A percentile compares a stretch with the other conserved stretches of the same genome.
Conservation (phyloP, 2,113 vertebrate genomes). For the Amblyopsis rosae region DNA sequence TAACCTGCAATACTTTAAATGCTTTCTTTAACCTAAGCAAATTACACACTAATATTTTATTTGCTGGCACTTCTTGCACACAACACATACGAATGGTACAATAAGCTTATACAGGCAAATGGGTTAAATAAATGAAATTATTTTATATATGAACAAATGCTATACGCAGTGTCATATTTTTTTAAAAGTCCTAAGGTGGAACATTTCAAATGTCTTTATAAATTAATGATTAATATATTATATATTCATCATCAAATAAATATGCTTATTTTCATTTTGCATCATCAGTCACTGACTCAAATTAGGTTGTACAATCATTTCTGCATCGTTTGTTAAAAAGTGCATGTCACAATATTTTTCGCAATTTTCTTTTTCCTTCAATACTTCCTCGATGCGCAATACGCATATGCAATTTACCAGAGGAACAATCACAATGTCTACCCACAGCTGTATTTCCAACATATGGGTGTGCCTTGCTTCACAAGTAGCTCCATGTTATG, state of each 20-base stretch:
- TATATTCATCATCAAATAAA: constrained; percentile 57
- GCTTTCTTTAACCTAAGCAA: no score
- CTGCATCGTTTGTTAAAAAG: constrained; percentile 55
- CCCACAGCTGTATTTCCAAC: constrained; percentile 24
- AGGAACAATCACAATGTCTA: constrained; percentile 7
- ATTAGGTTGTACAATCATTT: constrained; percentile 71
- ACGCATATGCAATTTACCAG: not conserved
- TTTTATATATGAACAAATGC: constrained; percentile 53
- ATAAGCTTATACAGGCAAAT: constrained; percentile 61
- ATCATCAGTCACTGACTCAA: constrained; percentile 60
- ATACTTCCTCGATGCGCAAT: constrained; percentile 1
- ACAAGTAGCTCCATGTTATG: not conserved
- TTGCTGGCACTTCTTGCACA: constrained; percentile 62
- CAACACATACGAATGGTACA: constrained; percentile 68
- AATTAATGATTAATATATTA: constrained; percentile 4
- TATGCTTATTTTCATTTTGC: constrained; percentile 67
- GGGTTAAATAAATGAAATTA: constrained; percentile 66
- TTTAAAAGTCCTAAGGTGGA: constrained; percentile 39
- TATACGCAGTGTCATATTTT: constrained; percentile 51
- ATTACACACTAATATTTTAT: constrained; percentile 10
- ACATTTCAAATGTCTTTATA: constrained; percentile 31
- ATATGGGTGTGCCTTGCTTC: not conserved
- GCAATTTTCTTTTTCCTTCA: not conserved
- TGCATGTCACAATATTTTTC: constrained; percentile 60
- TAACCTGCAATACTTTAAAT: no score